phyloP scores from a whole-genome alignment of 2,888 invertebrate genomes.

The Drosophila recens region DNA sequence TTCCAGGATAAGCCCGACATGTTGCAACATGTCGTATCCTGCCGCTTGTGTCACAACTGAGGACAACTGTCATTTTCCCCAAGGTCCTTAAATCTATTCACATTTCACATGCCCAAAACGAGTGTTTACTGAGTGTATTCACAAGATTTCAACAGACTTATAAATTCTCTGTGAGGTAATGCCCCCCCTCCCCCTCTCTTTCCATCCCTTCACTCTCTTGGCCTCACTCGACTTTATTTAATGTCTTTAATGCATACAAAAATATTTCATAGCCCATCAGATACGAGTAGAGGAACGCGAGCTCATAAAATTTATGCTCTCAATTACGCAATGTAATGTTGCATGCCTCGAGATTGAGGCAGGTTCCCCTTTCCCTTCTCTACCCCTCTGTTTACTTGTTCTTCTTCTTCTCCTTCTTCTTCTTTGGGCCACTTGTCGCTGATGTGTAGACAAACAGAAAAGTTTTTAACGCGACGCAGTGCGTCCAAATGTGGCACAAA shows the following conservation, averaged over 20 bases:
- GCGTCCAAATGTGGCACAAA: conserved; percentile 41
- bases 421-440: conserved; percentile 43
- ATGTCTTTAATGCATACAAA: conserved; percentile 44
- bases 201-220: neutral
- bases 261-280: conserved; percentile 57
- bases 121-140: conserved; percentile 19
- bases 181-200: neutral
- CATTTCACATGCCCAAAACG: conserved; percentile 31
- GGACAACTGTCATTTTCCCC: conserved; percentile 37
- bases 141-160: conserved; percentile 17
- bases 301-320: conserved; percentile 67
- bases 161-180: conserved; percentile 16
- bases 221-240: conserved; percentile 21
- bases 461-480: conserved; percentile 34
- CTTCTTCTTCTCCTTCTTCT: neutral
- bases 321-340: conserved; percentile 68
- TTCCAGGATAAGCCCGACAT: conserved; percentile 28
- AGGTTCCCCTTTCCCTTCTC: neutral
- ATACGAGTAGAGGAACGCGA: conserved; percentile 41
- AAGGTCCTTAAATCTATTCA: conserved; percentile 46
- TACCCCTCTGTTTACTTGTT: neutral
- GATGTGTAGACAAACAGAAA: conserved; percentile 33
- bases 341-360: conserved; percentile 42
- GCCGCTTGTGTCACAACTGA: neutral
- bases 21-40: conserved; percentile 20